These are phyloP conservation scores for Ciconia nigra DNA, from an alignment of 2,797 vertebrate genomes.

Conservation along the genomic window DNA sequence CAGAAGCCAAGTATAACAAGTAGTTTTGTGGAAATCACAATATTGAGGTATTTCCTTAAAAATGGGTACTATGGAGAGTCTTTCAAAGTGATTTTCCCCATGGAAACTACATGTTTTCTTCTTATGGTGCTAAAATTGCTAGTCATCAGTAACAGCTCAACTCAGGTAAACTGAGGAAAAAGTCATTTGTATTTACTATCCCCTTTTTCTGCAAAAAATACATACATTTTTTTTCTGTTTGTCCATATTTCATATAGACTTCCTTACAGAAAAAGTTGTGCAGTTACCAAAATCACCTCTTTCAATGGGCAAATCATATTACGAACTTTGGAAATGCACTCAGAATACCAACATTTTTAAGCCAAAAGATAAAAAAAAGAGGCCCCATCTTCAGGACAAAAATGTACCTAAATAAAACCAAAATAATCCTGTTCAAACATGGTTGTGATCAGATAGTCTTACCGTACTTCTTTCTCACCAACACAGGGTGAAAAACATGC, in stretches of 20 bases:
- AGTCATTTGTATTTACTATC: neutral
- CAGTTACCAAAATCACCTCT: neutral
- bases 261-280: neutral
- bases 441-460: neutral
- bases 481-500: neutral
- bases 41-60: neutral
- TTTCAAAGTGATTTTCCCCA: neutral
- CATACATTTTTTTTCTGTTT: neutral
- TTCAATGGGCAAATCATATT: neutral
- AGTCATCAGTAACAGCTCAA: neutral
- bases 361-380: neutral
- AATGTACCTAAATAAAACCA: neutral
- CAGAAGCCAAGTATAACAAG: neutral
- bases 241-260: neutral
- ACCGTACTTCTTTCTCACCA: neutral
- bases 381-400: neutral
- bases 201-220: neutral
- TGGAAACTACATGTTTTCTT: neutral
- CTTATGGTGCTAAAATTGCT: neutral
- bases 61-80: neutral
- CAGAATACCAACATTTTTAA: slow-evolving; percentile 11
- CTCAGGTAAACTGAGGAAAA: neutral
- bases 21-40: neutral
- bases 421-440: slow-evolving; percentile 42
- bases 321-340: neutral